These are phyloP conservation scores for Drosophila bocki DNA, from an alignment of 1,140 invertebrate genomes.

Conservation along the genomic window DNA sequence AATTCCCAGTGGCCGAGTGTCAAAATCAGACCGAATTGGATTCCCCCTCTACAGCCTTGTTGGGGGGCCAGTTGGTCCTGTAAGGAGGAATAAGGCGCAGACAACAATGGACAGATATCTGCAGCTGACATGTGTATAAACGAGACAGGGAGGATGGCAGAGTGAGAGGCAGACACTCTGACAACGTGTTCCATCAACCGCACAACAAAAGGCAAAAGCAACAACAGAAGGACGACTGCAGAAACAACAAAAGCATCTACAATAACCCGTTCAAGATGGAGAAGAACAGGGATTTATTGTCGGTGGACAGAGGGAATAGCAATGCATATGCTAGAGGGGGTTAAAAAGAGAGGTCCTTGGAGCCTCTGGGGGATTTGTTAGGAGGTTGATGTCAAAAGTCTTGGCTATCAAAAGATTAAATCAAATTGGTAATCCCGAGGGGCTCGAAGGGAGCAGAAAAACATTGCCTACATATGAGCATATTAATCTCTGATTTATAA, in stretches of 20 bases:
- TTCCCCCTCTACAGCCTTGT: neutral
- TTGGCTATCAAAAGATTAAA: slow-evolving; percentile 43
- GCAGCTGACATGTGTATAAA: slow-evolving; percentile 35
- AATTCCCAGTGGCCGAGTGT: slow-evolving; percentile 42
- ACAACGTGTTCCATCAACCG: slow-evolving; percentile 44
- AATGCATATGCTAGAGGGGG: slow-evolving; percentile 11
- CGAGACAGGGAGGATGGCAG: neutral
- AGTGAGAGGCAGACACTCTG: slow-evolving; percentile 17
- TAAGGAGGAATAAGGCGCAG: slow-evolving; percentile 17
- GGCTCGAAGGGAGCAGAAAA: slow-evolving; percentile 3
- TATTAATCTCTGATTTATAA: neutral
- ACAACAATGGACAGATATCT: slow-evolving; percentile 47
- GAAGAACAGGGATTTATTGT: slow-evolving; percentile 42
- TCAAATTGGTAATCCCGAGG: slow-evolving; percentile 24
- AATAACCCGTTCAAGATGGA: slow-evolving; percentile 42
- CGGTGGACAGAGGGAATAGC: slow-evolving; percentile 36
- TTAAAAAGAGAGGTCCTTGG: neutral
- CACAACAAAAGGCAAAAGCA: slow-evolving; percentile 38
- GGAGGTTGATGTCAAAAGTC: slow-evolving; percentile 18
- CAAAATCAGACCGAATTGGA: slow-evolving; percentile 43
- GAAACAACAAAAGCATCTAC: slow-evolving; percentile 34
- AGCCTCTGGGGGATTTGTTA: neutral
- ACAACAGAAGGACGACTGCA: slow-evolving; percentile 23
- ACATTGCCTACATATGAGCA: neutral
- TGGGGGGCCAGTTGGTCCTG: neutral